Evolutionary conservation across 2,797 vertebrate species (phyloP).

Genomic region (Agapornis canus): DNA sequence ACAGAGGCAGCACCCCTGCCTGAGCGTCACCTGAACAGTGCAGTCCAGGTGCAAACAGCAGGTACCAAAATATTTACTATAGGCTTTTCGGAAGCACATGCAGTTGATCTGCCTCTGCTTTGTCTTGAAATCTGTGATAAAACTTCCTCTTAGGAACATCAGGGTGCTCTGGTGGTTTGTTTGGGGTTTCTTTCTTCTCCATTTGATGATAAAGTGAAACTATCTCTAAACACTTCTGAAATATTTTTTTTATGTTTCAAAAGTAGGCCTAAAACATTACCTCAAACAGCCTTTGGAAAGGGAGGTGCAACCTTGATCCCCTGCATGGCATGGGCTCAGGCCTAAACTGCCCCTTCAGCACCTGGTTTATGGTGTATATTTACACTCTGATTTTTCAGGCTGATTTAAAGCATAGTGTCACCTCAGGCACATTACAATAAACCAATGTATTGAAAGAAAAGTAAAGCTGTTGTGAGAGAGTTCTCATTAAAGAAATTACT

Average conservation of each 20-base stretch:
- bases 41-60: background rate
- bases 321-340: background rate
- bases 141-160: background rate
- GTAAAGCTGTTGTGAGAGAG: background rate
- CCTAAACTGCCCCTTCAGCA: background rate
- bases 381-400: background rate
- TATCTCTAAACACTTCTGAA: background rate
- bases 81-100: background rate
- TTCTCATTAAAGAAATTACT: background rate
- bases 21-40: background rate
- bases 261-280: background rate
- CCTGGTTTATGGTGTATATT: rapidly evolving
- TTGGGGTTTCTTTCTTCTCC: background rate
- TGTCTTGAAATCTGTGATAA: background rate
- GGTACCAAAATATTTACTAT: background rate
- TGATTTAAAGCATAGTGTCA: background rate
- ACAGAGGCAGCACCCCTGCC: background rate
- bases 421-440: background rate
- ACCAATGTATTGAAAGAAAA: background rate
- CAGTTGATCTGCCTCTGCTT: background rate
- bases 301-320: background rate
- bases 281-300: background rate
- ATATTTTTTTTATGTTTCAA: background rate
- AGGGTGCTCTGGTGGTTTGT: background rate
- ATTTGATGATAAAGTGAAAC: background rate